These are phyloP conservation scores for Aelia acuminata DNA, from an alignment of 2,888 invertebrate species.

Conservation along the genomic window DNA sequence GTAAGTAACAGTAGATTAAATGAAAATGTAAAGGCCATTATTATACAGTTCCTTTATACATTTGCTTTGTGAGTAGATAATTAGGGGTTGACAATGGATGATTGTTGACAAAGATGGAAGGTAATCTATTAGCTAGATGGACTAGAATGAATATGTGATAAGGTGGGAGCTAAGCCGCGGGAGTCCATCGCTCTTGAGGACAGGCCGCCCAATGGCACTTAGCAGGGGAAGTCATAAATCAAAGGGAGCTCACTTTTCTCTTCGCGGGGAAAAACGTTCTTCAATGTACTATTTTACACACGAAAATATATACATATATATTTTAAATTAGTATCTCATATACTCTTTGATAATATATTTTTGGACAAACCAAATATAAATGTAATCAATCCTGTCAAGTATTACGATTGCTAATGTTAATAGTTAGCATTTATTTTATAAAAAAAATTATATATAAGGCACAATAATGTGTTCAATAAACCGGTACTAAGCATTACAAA, in stretches of 20 bases:
- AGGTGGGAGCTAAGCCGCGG: not conserved
- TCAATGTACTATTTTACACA: not conserved
- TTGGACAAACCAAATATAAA: no score
- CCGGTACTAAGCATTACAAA: no score
- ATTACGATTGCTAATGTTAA: no score
- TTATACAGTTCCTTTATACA: not conserved
- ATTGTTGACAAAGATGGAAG: not conserved
- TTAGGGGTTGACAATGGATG: not conserved
- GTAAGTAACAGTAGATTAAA: no score
- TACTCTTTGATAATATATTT: not conserved
- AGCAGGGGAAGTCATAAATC: slow-evolving; percentile 10
- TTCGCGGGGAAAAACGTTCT: not conserved
- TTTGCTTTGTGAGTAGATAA: not conserved
- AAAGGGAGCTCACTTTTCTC: not conserved
- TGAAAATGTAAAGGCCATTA: no score
- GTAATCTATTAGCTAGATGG: not conserved
- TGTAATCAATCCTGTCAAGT: no score
- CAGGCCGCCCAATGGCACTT: not conserved
- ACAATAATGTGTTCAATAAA: no score
- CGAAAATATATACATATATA: not conserved
- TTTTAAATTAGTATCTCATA: not conserved
- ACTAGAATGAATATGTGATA: slow-evolving; percentile 18
- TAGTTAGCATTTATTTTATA: no score
- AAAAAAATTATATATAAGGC: no score
- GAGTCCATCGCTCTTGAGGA: not conserved